These are phyloP conservation scores for Diadema setosum DNA, from an alignment of 35 echinoderm and acorn worm genomes.

Conservation along the genomic window DNA sequence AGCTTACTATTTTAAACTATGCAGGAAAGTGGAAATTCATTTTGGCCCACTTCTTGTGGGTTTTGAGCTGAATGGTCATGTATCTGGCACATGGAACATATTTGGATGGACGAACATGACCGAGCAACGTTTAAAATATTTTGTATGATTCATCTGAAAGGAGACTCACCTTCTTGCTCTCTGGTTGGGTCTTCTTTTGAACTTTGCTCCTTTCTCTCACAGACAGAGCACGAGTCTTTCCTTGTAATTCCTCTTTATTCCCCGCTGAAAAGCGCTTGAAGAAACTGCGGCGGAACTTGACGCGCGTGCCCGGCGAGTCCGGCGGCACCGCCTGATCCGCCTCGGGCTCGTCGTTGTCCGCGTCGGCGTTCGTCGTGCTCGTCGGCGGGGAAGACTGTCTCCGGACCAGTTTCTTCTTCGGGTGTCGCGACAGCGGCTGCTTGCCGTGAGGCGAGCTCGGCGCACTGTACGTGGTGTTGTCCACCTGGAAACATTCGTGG, in stretches of 20 bases:
- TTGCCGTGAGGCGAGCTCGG: constrained; percentile 26
- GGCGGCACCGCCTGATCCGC: neutral
- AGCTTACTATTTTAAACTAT: too few species aligned
- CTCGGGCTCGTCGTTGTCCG: neutral
- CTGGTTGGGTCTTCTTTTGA: constrained; percentile 10
- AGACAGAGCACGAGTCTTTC: constrained; percentile 7
- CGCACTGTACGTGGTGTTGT: constrained; percentile 12
- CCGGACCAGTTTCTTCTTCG: neutral
- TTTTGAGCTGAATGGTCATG: too few species aligned
- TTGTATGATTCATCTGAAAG: too few species aligned
- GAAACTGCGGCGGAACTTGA: constrained; percentile 8
- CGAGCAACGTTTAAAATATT: too few species aligned
- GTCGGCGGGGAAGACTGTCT: neutral
- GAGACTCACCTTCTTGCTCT: constrained; percentile 35
- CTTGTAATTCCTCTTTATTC: constrained; percentile 40
- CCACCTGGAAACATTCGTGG: constrained; percentile 18
- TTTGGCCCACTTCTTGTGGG: too few species aligned
- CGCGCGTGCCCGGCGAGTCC: neutral
- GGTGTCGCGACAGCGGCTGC: neutral
- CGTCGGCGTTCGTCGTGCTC: neutral
- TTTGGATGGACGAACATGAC: too few species aligned
- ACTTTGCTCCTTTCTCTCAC: constrained; percentile 33
- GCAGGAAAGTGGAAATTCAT: too few species aligned
- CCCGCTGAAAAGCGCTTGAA: constrained; percentile 40
- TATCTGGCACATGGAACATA: too few species aligned